Conservation (phyloP, 2,797 vertebrate species). For the Yasuhikotakia modesta region DNA sequence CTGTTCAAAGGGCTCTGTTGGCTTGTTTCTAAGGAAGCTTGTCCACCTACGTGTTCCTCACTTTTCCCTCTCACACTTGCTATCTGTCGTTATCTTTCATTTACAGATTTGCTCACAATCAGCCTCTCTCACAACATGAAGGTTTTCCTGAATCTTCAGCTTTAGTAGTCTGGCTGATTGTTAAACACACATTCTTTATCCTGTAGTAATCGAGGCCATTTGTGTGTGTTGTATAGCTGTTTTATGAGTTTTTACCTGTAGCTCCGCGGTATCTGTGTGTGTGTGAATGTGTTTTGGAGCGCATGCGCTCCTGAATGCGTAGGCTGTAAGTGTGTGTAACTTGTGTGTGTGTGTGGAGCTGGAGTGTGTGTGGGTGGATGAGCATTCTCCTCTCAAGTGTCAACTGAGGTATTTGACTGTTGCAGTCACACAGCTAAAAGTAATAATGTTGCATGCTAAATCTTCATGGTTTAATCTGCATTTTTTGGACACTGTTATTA, state of each 20-base stretch:
- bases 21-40: slow-evolving; percentile 76
- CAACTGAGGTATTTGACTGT: slow-evolving; percentile 47
- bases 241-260: slow-evolving; percentile 14
- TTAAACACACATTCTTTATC: slow-evolving; percentile 8
- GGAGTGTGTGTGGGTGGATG: slow-evolving; percentile 53
- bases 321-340: slow-evolving; percentile 33
- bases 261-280: slow-evolving; percentile 16
- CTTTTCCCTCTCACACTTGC: slow-evolving; percentile 34
- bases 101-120: slow-evolving; percentile 9
- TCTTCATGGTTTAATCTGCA: not conserved
- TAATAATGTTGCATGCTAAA: not conserved
- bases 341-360: slow-evolving; percentile 30
- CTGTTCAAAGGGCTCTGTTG: slow-evolving; percentile 71
- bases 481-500: not conserved
- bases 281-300: too few relatives aligned
- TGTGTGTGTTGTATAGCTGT: not conserved
- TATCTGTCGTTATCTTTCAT: slow-evolving; percentile 28
- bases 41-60: slow-evolving; percentile 71
- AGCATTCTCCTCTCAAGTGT: slow-evolving; percentile 47
- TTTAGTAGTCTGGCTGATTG: slow-evolving; percentile 49
- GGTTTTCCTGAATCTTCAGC: slow-evolving; percentile 16
- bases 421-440: slow-evolving; percentile 22
- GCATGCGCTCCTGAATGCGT: slow-evolving; percentile 32
- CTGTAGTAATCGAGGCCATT: slow-evolving; percentile 32
- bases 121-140: slow-evolving; percentile 6